These are phyloP conservation scores for Condylura cristata DNA, from an alignment of 2,113 vertebrate genomes.

Conservation along the genomic window DNA sequence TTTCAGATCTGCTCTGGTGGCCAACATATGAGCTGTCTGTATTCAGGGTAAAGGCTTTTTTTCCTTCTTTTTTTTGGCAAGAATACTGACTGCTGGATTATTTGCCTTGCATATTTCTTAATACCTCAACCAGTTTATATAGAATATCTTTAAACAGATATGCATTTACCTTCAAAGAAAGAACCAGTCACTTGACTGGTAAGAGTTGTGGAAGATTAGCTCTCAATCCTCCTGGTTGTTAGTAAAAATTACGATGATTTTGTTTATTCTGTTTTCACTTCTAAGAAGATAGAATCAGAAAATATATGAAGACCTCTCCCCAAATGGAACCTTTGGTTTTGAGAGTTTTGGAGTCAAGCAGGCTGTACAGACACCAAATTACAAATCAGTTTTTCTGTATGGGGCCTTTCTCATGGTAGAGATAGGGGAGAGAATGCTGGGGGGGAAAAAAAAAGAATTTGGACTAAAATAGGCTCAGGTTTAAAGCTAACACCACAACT, in stretches of 20 bases:
- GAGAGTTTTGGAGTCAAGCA: background rate
- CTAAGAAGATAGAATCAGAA: slow-evolving; percentile 18
- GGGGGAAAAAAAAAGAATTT: background rate
- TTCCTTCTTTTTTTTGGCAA: slow-evolving; percentile 77
- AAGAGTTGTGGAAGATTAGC: background rate
- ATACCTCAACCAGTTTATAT: slow-evolving; percentile 67
- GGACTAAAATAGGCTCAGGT: background rate
- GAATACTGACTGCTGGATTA: slow-evolving; percentile 69
- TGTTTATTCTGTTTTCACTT: slow-evolving; percentile 48
- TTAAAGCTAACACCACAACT: background rate
- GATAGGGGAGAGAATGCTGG: background rate
- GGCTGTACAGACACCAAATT: slow-evolving; percentile 1
- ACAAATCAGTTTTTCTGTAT: background rate
- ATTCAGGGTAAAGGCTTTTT: slow-evolving; percentile 53
- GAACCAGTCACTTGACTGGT: slow-evolving; percentile 36
- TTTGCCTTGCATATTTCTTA: slow-evolving; percentile 78
- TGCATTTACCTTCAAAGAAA: slow-evolving; percentile 73
- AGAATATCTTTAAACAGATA: slow-evolving; percentile 80
- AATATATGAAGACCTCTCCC: slow-evolving; percentile 2
- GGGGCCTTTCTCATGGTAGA: background rate
- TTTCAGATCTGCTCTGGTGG: slow-evolving; percentile 78
- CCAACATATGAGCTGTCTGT: slow-evolving; percentile 70
- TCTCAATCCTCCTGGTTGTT: slow-evolving; percentile 4
- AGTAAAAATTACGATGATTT: slow-evolving; percentile 59
- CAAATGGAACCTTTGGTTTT: background rate